These are phyloP conservation scores for Gambusia holbrooki DNA, from an alignment of 2,113 vertebrate species.

Conservation along the genomic window DNA sequence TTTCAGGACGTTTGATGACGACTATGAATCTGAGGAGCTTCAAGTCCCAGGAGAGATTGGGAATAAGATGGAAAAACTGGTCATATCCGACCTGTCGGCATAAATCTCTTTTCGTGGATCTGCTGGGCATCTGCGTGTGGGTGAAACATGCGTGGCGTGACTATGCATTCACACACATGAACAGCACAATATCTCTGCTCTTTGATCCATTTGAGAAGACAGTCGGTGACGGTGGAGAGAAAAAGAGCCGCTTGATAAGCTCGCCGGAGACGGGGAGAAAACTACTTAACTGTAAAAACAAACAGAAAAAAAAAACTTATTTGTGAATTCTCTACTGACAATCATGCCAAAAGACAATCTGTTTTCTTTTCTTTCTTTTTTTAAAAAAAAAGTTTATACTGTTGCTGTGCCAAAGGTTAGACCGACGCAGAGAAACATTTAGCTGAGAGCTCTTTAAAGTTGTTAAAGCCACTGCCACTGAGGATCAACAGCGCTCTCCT, in stretches of 20 bases:
- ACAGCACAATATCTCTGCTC: conserved; percentile 24
- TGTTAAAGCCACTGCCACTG: conserved; percentile 21
- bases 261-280: conserved; percentile 26
- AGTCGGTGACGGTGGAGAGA: conserved; percentile 1
- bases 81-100: conserved; percentile 88
- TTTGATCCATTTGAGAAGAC: conserved; percentile 18
- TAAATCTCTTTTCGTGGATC: conserved; percentile 64
- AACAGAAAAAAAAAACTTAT: conserved; percentile 13
- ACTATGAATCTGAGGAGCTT: conserved; percentile 92
- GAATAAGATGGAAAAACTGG: conserved; percentile 91
- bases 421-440: conserved; percentile 12
- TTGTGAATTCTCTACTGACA: conserved; percentile 63
- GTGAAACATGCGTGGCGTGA: conserved; percentile 76
- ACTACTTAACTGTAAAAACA: conserved; percentile 32
- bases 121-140: conserved; percentile 56
- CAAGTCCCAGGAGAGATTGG: conserved; percentile 86
- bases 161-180: conserved; percentile 62
- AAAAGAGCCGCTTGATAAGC: conserved; percentile 26
- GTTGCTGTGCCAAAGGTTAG: conserved; percentile 28
- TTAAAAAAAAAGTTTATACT: not conserved
- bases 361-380: not conserved
- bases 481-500: conserved; percentile 20
- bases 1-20: conserved; percentile 94
- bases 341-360: conserved; percentile 72
- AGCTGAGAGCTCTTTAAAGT: conserved; percentile 9